Base-by-base conservation (phyloP, 2,797 vertebrate genomes). In the Gastrophryne carolinensis region DNA sequence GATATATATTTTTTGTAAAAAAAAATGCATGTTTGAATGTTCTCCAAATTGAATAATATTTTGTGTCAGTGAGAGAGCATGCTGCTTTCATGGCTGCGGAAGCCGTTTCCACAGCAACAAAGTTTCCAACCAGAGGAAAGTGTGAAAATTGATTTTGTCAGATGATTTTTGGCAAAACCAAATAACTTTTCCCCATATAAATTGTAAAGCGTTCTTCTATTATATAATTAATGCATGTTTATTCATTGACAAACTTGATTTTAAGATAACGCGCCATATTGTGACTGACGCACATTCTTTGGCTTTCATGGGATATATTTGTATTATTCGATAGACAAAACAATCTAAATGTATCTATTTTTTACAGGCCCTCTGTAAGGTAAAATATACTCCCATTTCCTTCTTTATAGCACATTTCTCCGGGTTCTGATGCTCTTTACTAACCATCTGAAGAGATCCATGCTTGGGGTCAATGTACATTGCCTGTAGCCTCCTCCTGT, bases 61-160 rank as follows among this genome's bases (percentile, higher is more conserved):
- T 56, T 68, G 73, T 78, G 75, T 78, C 75, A 78, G 68, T 9
- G 41, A 72, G 52, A 72, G 23, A 72, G 35, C 72, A 30, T 50
- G 61, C 69, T 72, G 68, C 68, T 34, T 78, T 72, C 58, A 78
- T 72, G 54, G 60, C 44, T 39, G 66, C 39, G 27, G 75, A 41
- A 66, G 47, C 68, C 15, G 75, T 78, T 78, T 72, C 75, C 75
- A 78, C 75, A 78, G 75, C 75, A 78, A 78, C 75, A 72, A 78
- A 66, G 61, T 78, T 78, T 72, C 53, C 50, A 72, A 78, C 47
- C 34, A 30, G 75, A 78, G 35, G 56, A 66, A 66, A 78, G 75
- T 34, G 56, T 78, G 67, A 72, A 78, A 78, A 78, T 60, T 70
- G 68, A 56, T 78, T 65, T 41, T 66, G 68, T 66, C 61, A 66